Conservation (phyloP, 2,797 vertebrate species). For the Scarus forsteni region DNA sequence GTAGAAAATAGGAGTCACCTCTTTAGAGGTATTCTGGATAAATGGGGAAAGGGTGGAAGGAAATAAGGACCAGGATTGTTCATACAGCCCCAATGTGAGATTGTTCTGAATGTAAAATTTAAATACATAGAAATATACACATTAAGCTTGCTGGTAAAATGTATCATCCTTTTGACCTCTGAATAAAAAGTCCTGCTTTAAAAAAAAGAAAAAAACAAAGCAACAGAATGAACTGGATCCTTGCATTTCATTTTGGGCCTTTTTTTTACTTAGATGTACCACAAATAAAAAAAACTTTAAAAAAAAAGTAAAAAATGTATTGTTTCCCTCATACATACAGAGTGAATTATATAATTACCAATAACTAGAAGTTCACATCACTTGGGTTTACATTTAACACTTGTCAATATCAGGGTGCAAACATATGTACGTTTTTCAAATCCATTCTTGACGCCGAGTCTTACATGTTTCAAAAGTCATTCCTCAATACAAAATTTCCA, state of each 20-base stretch:
- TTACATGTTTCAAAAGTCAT: slow-evolving; percentile 33
- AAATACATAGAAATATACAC: slow-evolving; percentile 33
- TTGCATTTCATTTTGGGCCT: slow-evolving; percentile 19
- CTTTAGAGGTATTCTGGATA: slow-evolving; percentile 61
- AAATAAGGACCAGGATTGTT: slow-evolving; percentile 17
- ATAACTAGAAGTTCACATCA: slow-evolving; percentile 43
- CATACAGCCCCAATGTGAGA: slow-evolving; percentile 30
- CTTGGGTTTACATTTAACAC: slow-evolving; percentile 49
- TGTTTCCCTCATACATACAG: slow-evolving; percentile 32
- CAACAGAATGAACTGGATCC: slow-evolving; percentile 7
- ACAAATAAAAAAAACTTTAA: slow-evolving; percentile 53
- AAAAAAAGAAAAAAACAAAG: slow-evolving; percentile 6
- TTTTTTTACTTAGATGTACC: slow-evolving; percentile 23
- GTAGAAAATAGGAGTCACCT: slow-evolving; percentile 39
- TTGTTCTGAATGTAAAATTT: slow-evolving; percentile 36
- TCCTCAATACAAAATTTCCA: slow-evolving; percentile 44
- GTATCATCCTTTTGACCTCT: slow-evolving; percentile 8
- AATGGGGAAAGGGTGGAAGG: slow-evolving; percentile 40
- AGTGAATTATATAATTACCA: slow-evolving; percentile 17
- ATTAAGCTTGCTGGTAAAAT: slow-evolving; percentile 39
- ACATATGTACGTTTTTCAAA: slow-evolving; percentile 53
- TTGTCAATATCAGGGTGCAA: slow-evolving; percentile 57
- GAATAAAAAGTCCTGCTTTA: slow-evolving; percentile 12
- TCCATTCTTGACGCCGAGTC: slow-evolving; percentile 22
- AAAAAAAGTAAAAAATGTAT: slow-evolving; percentile 36